These are phyloP conservation scores for Nipponacmea schrenckii DNA, from an alignment of 2,888 invertebrate genomes.

Conservation along the genomic window DNA sequence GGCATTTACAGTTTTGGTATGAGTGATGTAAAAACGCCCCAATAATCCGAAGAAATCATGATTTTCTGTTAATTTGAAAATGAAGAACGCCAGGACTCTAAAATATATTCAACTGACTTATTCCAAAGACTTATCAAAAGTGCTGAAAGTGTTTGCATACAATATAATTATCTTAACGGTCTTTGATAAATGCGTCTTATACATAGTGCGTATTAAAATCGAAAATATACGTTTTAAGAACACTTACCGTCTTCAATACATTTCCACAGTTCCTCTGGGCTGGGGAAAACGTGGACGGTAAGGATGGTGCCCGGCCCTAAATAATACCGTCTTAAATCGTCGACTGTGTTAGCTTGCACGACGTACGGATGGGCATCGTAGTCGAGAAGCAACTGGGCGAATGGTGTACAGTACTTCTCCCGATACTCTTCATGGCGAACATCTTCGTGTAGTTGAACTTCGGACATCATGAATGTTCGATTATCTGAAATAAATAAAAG, in stretches of 20 bases:
- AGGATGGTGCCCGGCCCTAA: conserved; percentile 28
- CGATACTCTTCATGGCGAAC: conserved; percentile 26
- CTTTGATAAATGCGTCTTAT: background rate
- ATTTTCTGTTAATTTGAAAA: too few species aligned
- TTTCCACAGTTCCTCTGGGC: conserved; percentile 28
- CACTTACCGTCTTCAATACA: conserved; percentile 32
- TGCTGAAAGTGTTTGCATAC: background rate
- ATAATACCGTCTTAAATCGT: conserved; percentile 30
- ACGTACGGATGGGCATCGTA: conserved; percentile 35
- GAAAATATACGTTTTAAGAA: too few species aligned
- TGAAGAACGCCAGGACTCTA: too few species aligned
- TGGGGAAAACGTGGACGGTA: conserved; percentile 33
- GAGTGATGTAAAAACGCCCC: too few species aligned
- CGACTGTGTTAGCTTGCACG: conserved; percentile 32
- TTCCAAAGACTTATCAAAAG: background rate
- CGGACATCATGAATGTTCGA: conserved; percentile 36
- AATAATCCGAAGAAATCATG: too few species aligned
- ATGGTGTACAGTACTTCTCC: conserved; percentile 26
- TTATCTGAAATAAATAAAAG: conserved; percentile 20
- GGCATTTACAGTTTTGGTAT: too few species aligned
- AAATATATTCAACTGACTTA: too few species aligned
- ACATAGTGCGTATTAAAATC: too few species aligned
- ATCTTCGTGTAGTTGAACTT: conserved; percentile 23
- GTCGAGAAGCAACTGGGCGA: conserved; percentile 31
- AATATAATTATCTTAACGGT: background rate